Percentiles rank a stretch among this genome's conserved stretches.
These are phyloP conservation scores for Balaeniceps rex DNA, from an alignment of 2,113 vertebrate genomes.

Conservation along the genomic window DNA sequence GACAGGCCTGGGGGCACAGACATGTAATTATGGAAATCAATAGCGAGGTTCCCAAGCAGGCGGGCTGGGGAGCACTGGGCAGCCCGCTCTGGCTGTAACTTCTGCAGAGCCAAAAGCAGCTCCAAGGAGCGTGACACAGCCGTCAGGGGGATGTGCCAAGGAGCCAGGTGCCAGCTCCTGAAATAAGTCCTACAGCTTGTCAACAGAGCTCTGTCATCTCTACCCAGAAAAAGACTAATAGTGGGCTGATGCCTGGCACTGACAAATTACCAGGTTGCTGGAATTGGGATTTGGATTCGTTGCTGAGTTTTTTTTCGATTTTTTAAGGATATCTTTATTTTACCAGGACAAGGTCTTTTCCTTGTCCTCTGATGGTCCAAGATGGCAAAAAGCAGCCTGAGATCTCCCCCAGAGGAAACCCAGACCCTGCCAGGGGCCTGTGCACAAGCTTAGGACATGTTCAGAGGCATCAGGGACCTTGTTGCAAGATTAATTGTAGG, in stretches of 20 bases:
- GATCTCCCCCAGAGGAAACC: not conserved
- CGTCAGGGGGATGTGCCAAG: not conserved
- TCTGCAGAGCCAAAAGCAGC: not conserved
- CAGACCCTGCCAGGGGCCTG: not conserved
- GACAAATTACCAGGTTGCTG: conserved; percentile 21
- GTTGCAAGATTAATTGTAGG: not conserved
- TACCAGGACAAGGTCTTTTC: not conserved
- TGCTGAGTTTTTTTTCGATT: not conserved
- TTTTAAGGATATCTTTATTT: not conserved
- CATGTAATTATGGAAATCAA: not conserved
- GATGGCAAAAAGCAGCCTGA: not conserved
- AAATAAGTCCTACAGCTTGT: conserved; percentile 43
- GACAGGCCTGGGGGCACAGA: not conserved
- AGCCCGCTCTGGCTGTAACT: not conserved
- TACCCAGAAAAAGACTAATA: conserved; percentile 55
- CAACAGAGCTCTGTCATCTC: conserved; percentile 33
- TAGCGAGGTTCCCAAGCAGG: not conserved
- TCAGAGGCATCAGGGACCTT: not conserved
- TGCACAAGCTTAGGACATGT: fast-evolving
- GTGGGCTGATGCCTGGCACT: conserved; percentile 1
- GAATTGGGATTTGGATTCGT: not conserved
- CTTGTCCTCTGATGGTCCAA: not conserved
- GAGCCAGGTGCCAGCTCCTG: conserved; percentile 40
- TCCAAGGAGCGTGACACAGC: not conserved
- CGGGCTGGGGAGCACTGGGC: not conserved